A percentile compares a stretch with the other conserved stretches of the same genome.
phyloP scores from a whole-genome alignment of 2,113 vertebrate species.

The Isurus oxyrinchus region DNA sequence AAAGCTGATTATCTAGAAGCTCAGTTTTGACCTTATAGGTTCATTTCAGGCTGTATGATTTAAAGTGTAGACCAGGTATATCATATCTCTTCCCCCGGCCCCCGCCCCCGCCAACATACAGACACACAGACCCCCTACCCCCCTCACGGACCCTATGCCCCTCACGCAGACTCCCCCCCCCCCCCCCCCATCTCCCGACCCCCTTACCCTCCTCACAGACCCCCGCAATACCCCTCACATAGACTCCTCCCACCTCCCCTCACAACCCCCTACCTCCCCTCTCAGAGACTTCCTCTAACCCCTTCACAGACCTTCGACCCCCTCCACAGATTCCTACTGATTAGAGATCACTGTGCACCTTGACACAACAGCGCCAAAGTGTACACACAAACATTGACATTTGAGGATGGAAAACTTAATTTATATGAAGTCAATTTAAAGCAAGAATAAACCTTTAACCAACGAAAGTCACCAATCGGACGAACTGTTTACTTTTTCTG shows the following conservation, averaged over 20 bases:
- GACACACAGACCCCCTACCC: no score
- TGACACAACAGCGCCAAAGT: background rate
- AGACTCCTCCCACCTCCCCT: no score
- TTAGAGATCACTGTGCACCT: background rate
- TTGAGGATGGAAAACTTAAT: background rate
- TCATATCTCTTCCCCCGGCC: background rate
- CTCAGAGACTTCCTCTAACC: no score
- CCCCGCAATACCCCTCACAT: no score
- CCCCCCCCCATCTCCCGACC: no score
- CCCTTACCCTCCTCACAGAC: no score
- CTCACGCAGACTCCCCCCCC: no score
- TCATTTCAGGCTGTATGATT: background rate
- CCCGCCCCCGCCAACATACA: background rate
- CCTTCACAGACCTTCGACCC: no score
- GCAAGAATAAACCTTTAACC: background rate
- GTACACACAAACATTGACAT: background rate
- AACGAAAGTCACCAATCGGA: background rate
- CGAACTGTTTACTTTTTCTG: slow-evolving; percentile 35
- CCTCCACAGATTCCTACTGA: no score
- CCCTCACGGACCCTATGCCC: no score
- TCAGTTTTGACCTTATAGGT: background rate
- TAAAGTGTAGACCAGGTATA: background rate
- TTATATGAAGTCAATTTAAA: background rate
- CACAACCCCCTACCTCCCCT: no score
- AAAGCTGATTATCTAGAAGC: background rate